Conservation (phyloP, 2,113 vertebrate species). For the Brienomyrus brachyistius region DNA sequence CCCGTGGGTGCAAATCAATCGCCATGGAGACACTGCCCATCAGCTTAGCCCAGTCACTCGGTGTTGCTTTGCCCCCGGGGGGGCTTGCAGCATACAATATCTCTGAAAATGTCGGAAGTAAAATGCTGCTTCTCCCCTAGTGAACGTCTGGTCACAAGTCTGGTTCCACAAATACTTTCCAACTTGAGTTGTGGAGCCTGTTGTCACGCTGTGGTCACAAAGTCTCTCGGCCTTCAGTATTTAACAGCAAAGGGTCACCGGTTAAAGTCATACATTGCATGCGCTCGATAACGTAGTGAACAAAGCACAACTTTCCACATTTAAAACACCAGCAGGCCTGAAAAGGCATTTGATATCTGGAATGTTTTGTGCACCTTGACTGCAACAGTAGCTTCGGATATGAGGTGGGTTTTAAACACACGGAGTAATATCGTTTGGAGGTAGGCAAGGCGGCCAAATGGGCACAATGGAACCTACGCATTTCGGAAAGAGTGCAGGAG, state of each 20-base stretch:
- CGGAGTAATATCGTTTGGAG: neutral
- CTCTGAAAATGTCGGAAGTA: neutral
- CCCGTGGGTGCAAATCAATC: neutral
- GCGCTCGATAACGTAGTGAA: neutral
- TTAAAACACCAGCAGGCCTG: neutral
- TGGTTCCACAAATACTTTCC: neutral
- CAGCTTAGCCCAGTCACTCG: neutral
- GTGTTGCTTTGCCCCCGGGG: neutral
- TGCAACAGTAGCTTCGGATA: slow-evolving; percentile 13
- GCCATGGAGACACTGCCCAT: neutral
- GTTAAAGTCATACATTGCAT: neutral
- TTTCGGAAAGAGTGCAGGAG: neutral
- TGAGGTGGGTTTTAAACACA: neutral
- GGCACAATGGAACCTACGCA: neutral
- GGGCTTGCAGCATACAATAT: neutral
- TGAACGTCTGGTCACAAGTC: neutral
- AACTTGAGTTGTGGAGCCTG: neutral
- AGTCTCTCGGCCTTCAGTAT: neutral
- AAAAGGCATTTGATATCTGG: slow-evolving; percentile 15
- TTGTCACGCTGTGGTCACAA: neutral
- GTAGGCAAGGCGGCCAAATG: neutral
- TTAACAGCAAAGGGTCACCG: neutral
- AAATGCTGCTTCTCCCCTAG: neutral
- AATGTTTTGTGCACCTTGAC: neutral
- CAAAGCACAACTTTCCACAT: neutral